Percentiles rank a stretch among this genome's conserved stretches.
Evolutionary conservation across 2,888 invertebrate genomes (phyloP).

Genomic region (Hartigia nigra): DNA sequence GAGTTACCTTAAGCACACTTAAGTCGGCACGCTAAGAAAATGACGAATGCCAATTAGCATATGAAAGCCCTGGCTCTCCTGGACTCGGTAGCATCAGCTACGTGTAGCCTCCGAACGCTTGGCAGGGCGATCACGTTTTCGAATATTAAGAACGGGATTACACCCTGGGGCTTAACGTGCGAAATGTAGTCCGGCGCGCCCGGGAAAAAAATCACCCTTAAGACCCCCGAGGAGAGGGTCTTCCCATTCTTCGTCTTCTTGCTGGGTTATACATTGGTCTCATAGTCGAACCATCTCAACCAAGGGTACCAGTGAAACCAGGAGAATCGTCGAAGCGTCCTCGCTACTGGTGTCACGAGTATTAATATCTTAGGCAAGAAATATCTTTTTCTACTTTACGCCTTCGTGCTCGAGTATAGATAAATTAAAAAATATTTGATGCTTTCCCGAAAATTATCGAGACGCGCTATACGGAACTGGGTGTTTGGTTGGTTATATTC

Average conservation of each 20-base stretch:
- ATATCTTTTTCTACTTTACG: background rate
- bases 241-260: constrained; percentile 28
- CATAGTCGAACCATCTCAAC: background rate
- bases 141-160: constrained; percentile 67
- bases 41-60: constrained; percentile 67
- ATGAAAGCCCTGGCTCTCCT: constrained; percentile 59
- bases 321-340: background rate
- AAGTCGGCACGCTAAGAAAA: constrained; percentile 63
- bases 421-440: background rate
- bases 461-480: background rate
- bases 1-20: constrained; percentile 62
- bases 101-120: constrained; percentile 39
- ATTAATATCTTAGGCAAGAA: background rate
- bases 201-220: constrained; percentile 53
- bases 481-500: background rate
- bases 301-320: background rate
- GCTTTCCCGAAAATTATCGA: background rate
- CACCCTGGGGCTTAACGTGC: constrained; percentile 63
- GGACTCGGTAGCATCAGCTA: constrained; percentile 37
- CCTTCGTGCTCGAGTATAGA: background rate
- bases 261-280: background rate
- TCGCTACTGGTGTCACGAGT: background rate
- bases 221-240: constrained; percentile 36
- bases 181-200: constrained; percentile 62
- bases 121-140: constrained; percentile 67